Conservation (phyloP, 37 sponge, comb jelly and placozoan genomes). For the Hexactinellida sp. region DNA sequence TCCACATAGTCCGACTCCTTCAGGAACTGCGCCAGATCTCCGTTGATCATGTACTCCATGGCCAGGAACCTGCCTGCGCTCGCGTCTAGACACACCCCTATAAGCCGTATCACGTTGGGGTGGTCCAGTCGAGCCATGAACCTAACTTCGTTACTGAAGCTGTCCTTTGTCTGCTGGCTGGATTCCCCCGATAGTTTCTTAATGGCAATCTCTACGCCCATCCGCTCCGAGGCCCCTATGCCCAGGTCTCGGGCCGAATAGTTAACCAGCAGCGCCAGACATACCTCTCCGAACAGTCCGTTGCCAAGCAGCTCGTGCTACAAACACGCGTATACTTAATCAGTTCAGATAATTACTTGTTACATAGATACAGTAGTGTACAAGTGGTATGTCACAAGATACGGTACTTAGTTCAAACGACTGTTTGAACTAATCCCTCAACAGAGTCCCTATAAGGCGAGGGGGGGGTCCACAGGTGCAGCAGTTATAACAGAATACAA, state of each 20-base stretch:
- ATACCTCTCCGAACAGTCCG: slow-evolving; percentile 16
- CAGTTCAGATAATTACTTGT: too few species aligned
- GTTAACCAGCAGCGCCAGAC: not conserved
- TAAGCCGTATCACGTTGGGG: slow-evolving; percentile 35
- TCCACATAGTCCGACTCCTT: slow-evolving; percentile 19
- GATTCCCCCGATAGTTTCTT: slow-evolving; percentile 30
- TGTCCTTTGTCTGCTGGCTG: not conserved
- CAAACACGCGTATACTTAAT: too few species aligned
- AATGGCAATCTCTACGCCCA: slow-evolving; percentile 25
- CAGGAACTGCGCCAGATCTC: slow-evolving; percentile 48
- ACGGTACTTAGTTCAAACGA: too few species aligned
- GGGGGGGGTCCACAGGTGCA: too few species aligned
- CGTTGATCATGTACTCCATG: slow-evolving; percentile 57
- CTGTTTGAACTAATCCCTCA: too few species aligned
- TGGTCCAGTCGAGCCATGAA: slow-evolving; percentile 46
- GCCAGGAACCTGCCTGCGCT: slow-evolving; percentile 24
- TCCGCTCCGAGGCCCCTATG: slow-evolving; percentile 9
- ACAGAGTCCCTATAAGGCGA: too few species aligned
- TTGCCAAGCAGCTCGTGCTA: not conserved
- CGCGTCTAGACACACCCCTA: slow-evolving; percentile 36
- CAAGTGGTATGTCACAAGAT: too few species aligned
- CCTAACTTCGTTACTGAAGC: slow-evolving; percentile 36
- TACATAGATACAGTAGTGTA: too few species aligned
- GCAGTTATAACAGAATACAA: too few species aligned
- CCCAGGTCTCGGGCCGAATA: not conserved